Conservation (phyloP, 2,888 invertebrate species). For the Thymelicus acteon region DNA sequence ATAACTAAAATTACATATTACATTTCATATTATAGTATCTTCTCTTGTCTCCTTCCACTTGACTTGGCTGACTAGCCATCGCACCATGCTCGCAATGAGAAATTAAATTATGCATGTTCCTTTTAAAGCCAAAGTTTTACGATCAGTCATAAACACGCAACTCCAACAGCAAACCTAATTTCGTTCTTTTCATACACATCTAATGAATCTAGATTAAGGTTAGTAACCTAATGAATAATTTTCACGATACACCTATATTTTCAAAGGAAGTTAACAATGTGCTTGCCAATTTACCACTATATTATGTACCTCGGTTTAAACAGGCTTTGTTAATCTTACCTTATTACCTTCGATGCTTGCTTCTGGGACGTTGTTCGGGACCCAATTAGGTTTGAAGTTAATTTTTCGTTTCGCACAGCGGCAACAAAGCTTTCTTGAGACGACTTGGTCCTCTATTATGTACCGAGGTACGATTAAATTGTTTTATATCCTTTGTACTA, state of each 20-base stretch:
- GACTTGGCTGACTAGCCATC: too few species aligned
- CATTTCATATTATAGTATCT: too few species aligned
- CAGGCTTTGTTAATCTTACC: constrained; percentile 6
- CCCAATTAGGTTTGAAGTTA: constrained; percentile 10
- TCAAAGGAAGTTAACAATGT: constrained; percentile 3
- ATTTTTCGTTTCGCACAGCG: not conserved
- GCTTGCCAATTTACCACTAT: not conserved
- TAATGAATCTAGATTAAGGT: not conserved
- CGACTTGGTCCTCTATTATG: not conserved
- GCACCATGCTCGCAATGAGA: too few species aligned
- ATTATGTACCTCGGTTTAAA: not conserved
- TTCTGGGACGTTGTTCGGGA: not conserved
- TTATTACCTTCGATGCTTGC: constrained; percentile 8
- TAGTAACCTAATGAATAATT: not conserved
- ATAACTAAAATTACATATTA: too few species aligned
- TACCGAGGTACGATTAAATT: too few species aligned
- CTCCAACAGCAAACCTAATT: not conserved
- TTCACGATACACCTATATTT: not conserved
- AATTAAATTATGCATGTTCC: too few species aligned
- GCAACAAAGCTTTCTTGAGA: not conserved
- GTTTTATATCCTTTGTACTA: too few species aligned
- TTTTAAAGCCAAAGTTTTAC: too few species aligned
- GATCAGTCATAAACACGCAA: too few species aligned
- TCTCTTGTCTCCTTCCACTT: too few species aligned
- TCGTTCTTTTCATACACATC: not conserved